Evolutionary conservation across 2,113 vertebrate species (phyloP).

Genomic region (Aegotheles bennettii): DNA sequence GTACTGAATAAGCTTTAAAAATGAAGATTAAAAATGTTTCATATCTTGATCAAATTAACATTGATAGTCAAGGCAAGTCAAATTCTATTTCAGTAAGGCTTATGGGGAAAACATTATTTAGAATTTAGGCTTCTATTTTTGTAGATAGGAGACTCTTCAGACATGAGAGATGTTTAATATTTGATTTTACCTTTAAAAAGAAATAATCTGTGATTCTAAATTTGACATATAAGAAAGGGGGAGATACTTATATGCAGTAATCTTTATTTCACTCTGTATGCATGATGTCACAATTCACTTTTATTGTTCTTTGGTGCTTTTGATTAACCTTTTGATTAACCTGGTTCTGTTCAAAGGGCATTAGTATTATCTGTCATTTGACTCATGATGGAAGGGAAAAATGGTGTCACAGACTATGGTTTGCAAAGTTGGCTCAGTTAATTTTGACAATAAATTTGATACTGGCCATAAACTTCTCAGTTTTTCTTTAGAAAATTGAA

Average conservation of each 20-base stretch:
- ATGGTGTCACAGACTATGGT: neutral
- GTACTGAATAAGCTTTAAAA: neutral
- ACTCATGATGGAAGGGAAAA: neutral
- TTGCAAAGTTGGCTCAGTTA: neutral
- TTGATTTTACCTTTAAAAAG: neutral
- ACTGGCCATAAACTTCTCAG: neutral
- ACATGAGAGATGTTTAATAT: neutral
- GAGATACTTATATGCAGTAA: neutral
- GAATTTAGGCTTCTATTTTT: neutral
- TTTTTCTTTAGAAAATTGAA: neutral
- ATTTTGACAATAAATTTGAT: neutral
- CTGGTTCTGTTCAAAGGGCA: neutral
- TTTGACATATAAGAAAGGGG: neutral
- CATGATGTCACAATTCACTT: neutral
- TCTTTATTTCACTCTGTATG: neutral
- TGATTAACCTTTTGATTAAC: neutral
- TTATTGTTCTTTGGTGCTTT: neutral
- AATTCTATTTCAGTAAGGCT: neutral
- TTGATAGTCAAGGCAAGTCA: neutral
- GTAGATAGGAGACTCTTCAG: neutral
- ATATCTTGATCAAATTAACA: neutral
- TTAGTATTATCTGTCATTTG: neutral
- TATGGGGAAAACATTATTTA: neutral
- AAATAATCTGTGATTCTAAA: neutral
- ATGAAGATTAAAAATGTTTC: neutral